Evolutionary conservation across 2,113 vertebrate species (phyloP).

Genomic region (Amblyopsis rosae): DNA sequence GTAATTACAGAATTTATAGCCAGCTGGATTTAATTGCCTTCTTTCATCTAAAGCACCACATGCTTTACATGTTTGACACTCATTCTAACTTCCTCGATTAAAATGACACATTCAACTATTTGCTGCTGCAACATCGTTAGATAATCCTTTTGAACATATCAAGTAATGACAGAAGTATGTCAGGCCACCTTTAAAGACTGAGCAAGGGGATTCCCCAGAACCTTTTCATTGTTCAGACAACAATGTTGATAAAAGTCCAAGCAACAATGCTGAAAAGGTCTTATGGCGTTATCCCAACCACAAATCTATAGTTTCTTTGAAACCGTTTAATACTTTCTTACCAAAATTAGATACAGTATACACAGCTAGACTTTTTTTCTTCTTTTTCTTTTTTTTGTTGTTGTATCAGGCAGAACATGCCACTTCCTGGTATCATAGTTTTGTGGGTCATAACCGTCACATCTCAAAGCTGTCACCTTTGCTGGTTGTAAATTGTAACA

Average conservation of each 20-base stretch:
- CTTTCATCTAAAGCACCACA: background rate
- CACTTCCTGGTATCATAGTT: constrained; percentile 57
- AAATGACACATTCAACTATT: too few relatives aligned
- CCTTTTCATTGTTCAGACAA: constrained; percentile 3
- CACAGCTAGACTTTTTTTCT: constrained; percentile 44
- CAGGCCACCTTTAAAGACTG: constrained; percentile 1
- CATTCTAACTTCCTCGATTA: too few relatives aligned
- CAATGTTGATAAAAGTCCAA: constrained; percentile 6
- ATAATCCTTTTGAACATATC: background rate
- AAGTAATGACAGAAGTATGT: background rate
- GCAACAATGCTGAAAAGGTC: constrained; percentile 33
- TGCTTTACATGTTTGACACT: background rate
- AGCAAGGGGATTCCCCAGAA: constrained; percentile 39
- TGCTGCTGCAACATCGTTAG: background rate
- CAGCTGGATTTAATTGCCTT: background rate
- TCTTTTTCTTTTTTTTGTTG: constrained; percentile 41
- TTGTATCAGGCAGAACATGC: constrained; percentile 28
- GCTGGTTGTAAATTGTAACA: constrained; percentile 28
- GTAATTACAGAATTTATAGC: constrained; percentile 28
- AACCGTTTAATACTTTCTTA: constrained; percentile 32
- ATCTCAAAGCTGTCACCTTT: constrained; percentile 23
- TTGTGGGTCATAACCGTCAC: constrained; percentile 57
- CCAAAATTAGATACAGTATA: constrained; percentile 44
- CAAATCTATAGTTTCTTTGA: constrained; percentile 31
- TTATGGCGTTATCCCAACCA: constrained; percentile 25